Base-by-base conservation (phyloP, 2,888 invertebrate species). In the Apamea epomidion region DNA sequence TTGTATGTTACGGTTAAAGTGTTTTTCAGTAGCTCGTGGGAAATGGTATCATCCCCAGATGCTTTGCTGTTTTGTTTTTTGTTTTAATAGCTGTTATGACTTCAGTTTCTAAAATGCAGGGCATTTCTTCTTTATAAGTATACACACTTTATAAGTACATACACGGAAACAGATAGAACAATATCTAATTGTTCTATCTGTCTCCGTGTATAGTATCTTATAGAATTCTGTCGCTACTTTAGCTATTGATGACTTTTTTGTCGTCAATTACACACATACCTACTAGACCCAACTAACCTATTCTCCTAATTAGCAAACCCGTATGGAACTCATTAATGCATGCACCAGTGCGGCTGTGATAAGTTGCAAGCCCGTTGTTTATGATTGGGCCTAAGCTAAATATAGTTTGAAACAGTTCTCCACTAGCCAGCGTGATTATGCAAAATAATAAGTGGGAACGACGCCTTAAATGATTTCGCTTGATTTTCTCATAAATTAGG, bases 291-390 rank as follows among this genome's bases (percentile, higher is more conserved):
- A 81, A 70, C 29, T 72, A 48, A 60, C 54, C 58, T 51, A 73
- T 48, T 25, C 3, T 70, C n/a, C 0, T 73, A 73, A 84, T 84
- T 73, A 64, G 58, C 21, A 80, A 80, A 74, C 74, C 85, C 45
- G 67, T 68, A 81, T 85, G 65, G 21, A 65, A 80, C 69, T 74
- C 42, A 85, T 85, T 81, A 83, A 85, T 83, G 74, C 65, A 51
- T 83, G 74, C 82, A 74, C 58, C 81, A 72, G 83, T 81, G 72
- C 62, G 71, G 67, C 48, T 10, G 21, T 68, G 81, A 85, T 75
- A 85, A 83, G 74, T 81, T 85, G 81, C 65, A 85, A 81, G 67
- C 62, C 37, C 32, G 69, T 82, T 86, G 82, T 86, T 86, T 86
- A 71, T 67, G 14, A 71, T 82, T 69, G n/a, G 29, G 71, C 64